Evolutionary conservation across 2,888 invertebrate species (phyloP).

Genomic region (Keiferia lycopersicella): DNA sequence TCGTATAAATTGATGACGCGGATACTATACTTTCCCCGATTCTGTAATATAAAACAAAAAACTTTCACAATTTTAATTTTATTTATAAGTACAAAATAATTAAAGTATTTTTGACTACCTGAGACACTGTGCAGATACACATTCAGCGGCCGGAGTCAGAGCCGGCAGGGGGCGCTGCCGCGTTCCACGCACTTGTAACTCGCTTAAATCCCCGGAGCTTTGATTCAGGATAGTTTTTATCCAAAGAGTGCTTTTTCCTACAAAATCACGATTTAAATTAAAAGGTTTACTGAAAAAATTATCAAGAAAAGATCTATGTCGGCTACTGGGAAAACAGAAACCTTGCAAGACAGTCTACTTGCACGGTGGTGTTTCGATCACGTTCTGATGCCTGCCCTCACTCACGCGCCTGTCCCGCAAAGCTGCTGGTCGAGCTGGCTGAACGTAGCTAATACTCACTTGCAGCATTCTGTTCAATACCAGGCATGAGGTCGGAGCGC

Average conservation of each 20-base stretch:
- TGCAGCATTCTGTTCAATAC: slow-evolving; percentile 43
- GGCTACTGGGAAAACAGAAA: too few relatives aligned
- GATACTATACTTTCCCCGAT: not conserved
- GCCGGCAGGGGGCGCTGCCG: slow-evolving; percentile 29
- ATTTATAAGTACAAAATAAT: not conserved
- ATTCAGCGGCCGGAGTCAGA: slow-evolving; percentile 37
- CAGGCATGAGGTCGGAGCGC: slow-evolving; percentile 50
- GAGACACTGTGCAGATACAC: slow-evolving; percentile 6
- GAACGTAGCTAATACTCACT: slow-evolving; percentile 37
- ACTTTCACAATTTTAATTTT: not conserved
- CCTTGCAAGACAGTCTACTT: too few relatives aligned
- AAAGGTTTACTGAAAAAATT: not conserved
- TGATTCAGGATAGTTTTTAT: slow-evolving; percentile 55
- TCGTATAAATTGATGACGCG: slow-evolving; percentile 40
- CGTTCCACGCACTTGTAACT: slow-evolving; percentile 22
- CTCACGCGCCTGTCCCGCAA: too few relatives aligned
- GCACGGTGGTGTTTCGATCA: too few relatives aligned
- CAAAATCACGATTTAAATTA: not conserved
- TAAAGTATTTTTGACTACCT: not conserved
- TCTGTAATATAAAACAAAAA: not conserved
- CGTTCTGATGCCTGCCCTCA: too few relatives aligned
- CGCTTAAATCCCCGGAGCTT: slow-evolving; percentile 51
- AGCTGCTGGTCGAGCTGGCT: not conserved
- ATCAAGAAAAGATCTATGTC: too few relatives aligned
- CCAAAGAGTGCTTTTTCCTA: slow-evolving; percentile 55